Evolutionary conservation across 2,797 vertebrate genomes (phyloP).

Genomic region (Hybognathus amarus): DNA sequence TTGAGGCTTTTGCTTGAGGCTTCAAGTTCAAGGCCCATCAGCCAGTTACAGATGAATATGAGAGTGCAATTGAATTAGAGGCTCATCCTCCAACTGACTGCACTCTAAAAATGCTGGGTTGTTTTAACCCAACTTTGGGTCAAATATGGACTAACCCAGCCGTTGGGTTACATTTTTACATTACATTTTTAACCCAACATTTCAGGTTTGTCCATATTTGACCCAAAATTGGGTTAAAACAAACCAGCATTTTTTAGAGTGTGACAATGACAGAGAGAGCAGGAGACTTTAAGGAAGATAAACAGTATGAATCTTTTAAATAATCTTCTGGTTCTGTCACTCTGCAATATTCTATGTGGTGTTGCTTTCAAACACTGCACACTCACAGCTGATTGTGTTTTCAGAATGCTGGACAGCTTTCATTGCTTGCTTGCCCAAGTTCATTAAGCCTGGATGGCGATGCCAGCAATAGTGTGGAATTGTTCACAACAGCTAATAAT

Average conservation of each 20-base stretch:
- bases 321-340: background rate
- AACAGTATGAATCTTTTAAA: background rate
- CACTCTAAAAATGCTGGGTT: no score
- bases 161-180: no score
- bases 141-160: no score
- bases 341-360: background rate
- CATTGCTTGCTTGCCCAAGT: slow-evolving; percentile 30
- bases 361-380: background rate
- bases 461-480: slow-evolving; percentile 27
- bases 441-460: slow-evolving; percentile 26
- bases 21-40: slow-evolving; percentile 39
- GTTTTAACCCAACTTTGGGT: no score
- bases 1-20: slow-evolving; percentile 22
- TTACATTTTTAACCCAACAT: no score
- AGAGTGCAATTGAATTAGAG: slow-evolving; percentile 18
- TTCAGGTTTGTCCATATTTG: no score
- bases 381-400: background rate
- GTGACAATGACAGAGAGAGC: background rate
- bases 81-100: slow-evolving; percentile 5
- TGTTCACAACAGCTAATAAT: slow-evolving; percentile 42
- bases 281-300: background rate
- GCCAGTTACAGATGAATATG: slow-evolving; percentile 18
- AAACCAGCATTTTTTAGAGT: no score
- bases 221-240: no score
- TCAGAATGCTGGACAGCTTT: background rate